These are phyloP conservation scores for Zygothrica quintamaculata DNA, from an alignment of 2,888 invertebrate species.

Conservation along the genomic window DNA sequence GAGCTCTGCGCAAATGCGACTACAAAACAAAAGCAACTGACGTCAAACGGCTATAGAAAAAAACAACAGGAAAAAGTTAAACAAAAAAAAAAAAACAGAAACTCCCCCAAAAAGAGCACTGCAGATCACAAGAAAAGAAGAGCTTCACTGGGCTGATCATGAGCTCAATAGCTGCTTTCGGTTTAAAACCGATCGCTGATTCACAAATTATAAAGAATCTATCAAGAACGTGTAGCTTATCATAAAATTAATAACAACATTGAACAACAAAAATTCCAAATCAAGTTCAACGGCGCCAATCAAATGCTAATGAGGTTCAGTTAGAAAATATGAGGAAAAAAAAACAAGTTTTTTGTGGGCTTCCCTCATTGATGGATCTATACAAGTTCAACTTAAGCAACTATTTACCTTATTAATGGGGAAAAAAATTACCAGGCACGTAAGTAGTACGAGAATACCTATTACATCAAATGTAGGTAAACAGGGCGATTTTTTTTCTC, in stretches of 20 bases:
- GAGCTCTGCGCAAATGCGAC: conserved; percentile 38
- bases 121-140: conserved; percentile 18
- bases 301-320: conserved; percentile 65
- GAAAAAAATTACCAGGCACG: conserved; percentile 55
- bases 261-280: conserved; percentile 45
- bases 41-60: conserved; percentile 67
- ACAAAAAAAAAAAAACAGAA: conserved; percentile 21
- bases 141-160: conserved; percentile 27
- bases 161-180: conserved; percentile 29
- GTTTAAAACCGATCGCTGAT: conserved; percentile 33
- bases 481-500: conserved; percentile 51
- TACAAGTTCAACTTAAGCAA: conserved; percentile 43
- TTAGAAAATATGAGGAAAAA: too few relatives aligned
- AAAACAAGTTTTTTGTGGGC: conserved; percentile 55
- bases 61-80: conserved; percentile 39
- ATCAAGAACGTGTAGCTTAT: conserved; percentile 10
- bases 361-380: conserved; percentile 51
- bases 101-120: conserved; percentile 31
- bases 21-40: conserved; percentile 49
- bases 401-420: conserved; percentile 65
- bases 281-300: conserved; percentile 37
- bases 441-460: conserved; percentile 15
- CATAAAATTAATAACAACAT: conserved; percentile 10
- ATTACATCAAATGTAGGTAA: conserved; percentile 40
- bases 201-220: conserved; percentile 54